phyloP scores from a whole-genome alignment of 1,140 invertebrate species.

The Leptonema lineaticorne region DNA sequence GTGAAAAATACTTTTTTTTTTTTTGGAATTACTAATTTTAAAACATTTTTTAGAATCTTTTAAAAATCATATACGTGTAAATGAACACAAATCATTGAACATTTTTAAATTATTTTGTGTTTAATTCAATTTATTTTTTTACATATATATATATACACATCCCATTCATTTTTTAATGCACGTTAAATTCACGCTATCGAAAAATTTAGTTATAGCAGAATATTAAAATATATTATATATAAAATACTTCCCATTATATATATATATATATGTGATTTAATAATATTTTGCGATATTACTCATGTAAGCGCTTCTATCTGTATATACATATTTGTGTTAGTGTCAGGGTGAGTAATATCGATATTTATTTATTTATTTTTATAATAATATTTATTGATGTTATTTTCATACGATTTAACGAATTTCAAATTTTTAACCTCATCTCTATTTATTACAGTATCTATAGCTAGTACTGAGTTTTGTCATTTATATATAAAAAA shows the following conservation, averaged over 20 bases:
- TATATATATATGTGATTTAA: neutral
- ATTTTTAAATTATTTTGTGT: neutral
- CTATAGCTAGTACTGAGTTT: no score
- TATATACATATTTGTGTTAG: neutral
- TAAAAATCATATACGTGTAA: no score
- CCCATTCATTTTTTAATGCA: no score
- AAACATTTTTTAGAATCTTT: no score
- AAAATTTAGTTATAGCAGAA: no score
- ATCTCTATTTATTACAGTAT: no score
- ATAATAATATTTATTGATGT: neutral
- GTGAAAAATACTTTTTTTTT: neutral
- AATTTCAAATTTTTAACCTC: no score
- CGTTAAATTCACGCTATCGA: no score
- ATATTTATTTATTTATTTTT: neutral
- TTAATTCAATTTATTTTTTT: neutral
- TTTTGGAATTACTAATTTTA: neutral
- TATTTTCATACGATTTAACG: neutral
- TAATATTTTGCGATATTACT: neutral
- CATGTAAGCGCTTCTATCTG: neutral
- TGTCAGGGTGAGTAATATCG: slow-evolving; percentile 5
- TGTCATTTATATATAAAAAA: no score
- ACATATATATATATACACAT: no score
- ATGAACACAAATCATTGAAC: neutral
- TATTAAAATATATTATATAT: no score
- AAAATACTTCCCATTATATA: neutral